Conservation (phyloP, 2,797 vertebrate genomes). For the Novumbra hubbsi region DNA sequence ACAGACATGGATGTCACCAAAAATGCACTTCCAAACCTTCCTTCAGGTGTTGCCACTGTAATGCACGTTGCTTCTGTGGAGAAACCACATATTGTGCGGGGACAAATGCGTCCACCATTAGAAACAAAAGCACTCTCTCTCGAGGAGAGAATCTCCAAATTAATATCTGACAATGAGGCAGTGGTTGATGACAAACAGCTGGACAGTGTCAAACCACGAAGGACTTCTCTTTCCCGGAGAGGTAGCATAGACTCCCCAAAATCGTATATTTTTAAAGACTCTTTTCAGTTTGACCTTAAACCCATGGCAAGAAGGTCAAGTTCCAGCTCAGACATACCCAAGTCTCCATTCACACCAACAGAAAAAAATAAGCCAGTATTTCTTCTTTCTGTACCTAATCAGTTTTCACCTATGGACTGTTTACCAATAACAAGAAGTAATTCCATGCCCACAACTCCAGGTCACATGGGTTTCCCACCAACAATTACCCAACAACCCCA, state of each 20-base stretch:
- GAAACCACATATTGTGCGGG: slow-evolving; percentile 69
- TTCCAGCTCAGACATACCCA: slow-evolving; percentile 97
- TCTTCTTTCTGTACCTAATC: slow-evolving; percentile 91
- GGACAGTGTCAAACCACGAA: slow-evolving; percentile 97
- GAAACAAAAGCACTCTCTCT: slow-evolving; percentile 93
- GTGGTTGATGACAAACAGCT: slow-evolving; percentile 97
- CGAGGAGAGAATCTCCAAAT: slow-evolving; percentile 94
- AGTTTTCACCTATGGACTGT: slow-evolving; percentile 87
- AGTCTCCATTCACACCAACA: slow-evolving; percentile 96
- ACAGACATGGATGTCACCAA: slow-evolving; percentile 83
- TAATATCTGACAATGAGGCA: slow-evolving; percentile 98
- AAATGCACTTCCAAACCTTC: slow-evolving; percentile 60
- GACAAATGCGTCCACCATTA: slow-evolving; percentile 89
- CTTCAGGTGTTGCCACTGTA: slow-evolving; percentile 71
- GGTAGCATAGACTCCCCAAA: slow-evolving; percentile 99
- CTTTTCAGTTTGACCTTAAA: slow-evolving; percentile 98
- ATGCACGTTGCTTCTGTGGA: slow-evolving; percentile 77
- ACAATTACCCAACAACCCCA: slow-evolving; percentile 83
- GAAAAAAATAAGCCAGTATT: slow-evolving; percentile 98
- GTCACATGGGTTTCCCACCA: slow-evolving; percentile 86
- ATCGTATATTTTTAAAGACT: slow-evolving; percentile 99
- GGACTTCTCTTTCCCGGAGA: slow-evolving; percentile 94
- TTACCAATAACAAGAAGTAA: slow-evolving; percentile 98
- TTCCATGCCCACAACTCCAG: slow-evolving; percentile 94
- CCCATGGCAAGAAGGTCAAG: slow-evolving; percentile 93